Evolutionary conservation across 2,797 vertebrate genomes (phyloP).

Genomic region (Poecilia velifera): DNA sequence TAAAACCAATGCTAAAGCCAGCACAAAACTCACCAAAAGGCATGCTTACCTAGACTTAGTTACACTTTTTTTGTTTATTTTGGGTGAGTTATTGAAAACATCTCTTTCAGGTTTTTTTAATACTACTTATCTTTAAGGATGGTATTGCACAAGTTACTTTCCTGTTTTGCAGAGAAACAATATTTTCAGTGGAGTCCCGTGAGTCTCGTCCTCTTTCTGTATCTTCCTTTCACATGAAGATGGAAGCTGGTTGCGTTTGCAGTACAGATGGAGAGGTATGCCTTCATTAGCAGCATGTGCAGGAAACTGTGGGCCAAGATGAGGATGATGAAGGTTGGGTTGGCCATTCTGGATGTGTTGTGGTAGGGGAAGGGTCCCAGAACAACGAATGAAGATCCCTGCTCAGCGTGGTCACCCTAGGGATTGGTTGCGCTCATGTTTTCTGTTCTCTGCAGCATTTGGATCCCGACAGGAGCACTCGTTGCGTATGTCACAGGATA

Average conservation of each 20-base stretch:
- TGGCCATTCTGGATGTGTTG: conserved; percentile 74
- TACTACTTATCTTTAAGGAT: conserved; percentile 55
- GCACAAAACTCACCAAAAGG: conserved; percentile 78
- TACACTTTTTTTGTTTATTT: conserved; percentile 59
- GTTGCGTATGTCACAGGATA: conserved; percentile 91
- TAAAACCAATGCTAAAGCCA: conserved; percentile 83
- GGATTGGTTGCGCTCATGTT: conserved; percentile 78
- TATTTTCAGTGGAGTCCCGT: conserved; percentile 60
- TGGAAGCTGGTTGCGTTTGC: conserved; percentile 83
- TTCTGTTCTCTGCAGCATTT: conserved; percentile 88
- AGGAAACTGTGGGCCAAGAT: conserved; percentile 69
- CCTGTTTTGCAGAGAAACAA: conserved; percentile 62
- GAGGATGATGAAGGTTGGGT: conserved; percentile 71
- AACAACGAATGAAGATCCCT: conserved; percentile 51
- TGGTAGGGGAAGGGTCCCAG: conserved; percentile 61
- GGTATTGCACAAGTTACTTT: conserved; percentile 67
- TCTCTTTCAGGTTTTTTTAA: conserved; percentile 53
- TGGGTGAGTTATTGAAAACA: conserved; percentile 50
- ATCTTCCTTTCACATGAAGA: conserved; percentile 56
- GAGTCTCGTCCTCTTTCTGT: conserved; percentile 59
- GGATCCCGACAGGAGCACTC: conserved; percentile 96
- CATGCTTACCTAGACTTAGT: conserved; percentile 83
- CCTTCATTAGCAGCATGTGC: conserved; percentile 84
- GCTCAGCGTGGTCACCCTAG: conserved; percentile 75
- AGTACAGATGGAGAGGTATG: conserved; percentile 84